phyloP scores from a whole-genome alignment of 2,113 vertebrate species.

The Paramormyrops kingsleyae region DNA sequence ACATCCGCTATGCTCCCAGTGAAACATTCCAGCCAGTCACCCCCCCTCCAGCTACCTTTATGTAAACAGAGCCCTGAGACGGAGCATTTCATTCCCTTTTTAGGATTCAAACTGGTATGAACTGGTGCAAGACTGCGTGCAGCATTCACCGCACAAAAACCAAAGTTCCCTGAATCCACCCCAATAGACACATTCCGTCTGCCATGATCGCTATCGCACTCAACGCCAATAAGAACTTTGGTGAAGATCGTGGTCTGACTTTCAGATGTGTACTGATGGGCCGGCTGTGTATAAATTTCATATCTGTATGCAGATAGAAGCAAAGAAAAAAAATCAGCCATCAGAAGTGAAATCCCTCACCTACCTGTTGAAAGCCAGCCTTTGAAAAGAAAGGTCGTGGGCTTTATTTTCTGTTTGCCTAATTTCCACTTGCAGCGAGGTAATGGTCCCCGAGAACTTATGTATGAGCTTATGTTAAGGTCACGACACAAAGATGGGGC shows the following conservation, averaged over 20 bases:
- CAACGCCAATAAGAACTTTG: background rate
- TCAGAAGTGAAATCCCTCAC: background rate
- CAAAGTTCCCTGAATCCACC: background rate
- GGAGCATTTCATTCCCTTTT: conserved; percentile 11
- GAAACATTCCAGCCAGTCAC: background rate
- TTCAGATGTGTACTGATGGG: background rate
- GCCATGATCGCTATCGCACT: background rate
- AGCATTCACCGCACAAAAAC: background rate
- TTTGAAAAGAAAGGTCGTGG: background rate
- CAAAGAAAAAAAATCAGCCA: background rate
- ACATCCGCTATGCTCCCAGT: background rate
- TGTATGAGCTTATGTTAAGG: background rate
- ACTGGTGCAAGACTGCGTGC: background rate
- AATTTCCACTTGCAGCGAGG: background rate
- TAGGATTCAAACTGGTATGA: background rate
- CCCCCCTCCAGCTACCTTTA: background rate
- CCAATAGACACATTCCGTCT: background rate
- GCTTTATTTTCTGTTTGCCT: background rate
- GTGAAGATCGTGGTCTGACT: background rate
- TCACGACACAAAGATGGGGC: background rate
- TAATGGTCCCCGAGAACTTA: background rate
- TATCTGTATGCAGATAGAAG: background rate
- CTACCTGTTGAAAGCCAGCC: background rate
- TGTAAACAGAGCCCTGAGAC: conserved; percentile 13
- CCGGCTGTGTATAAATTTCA: background rate